Evolutionary conservation across 2,113 vertebrate genomes (phyloP), one percentile per base, ranked within the genome.

Genomic region (Chamaetylas fuelleborni): DNA sequence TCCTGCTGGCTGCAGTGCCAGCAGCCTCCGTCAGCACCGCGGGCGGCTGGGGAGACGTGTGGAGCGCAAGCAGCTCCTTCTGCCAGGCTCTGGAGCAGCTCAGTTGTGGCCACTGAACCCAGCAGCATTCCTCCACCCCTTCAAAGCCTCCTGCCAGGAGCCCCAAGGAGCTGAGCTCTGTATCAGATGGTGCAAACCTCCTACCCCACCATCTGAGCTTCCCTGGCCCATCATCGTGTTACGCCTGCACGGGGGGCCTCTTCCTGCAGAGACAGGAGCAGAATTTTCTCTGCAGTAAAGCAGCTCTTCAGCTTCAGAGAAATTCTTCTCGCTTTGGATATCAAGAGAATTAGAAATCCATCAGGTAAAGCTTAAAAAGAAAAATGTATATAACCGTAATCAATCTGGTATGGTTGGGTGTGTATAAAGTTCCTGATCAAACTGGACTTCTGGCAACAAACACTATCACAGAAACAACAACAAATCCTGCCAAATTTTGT

Each of bases 151-250:
- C 51, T 79, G 23, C 24, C 36, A 87, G 73, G 33, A 91, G 50
- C 31, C 38, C 14, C 47, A 34, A 3, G 38, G 56, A 84, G 65
- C 34, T 51, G 69, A 70, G 77, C 29, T 73, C 64, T 58, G 33
- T 12, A 38, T 85, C 57, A 76, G 66, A 60, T 18, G 19, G n/a
- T 79, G 34, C 6, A 11, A 79, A n/a, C 11, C 38, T 79, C 61
- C 81, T 34, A 69, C 33, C 22, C 62, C 14, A 3, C 38, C 65
- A 54, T 47, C 79, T 56, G 70, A 88, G 66, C 58, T 71, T 74
- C 48, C 47, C 29, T 51, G 3, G 3, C 26, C 48, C 67, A 69
- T 12, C 62, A 40, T 29, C 2, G 3, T 0, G 0, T 42, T 61
- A 73, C 0, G 0, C 8, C 40, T 79, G 61, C 8, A 4, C 19